A percentile compares a stretch with the other conserved stretches of the same genome.
Evolutionary conservation across 2,113 vertebrate genomes (phyloP).

Genomic region (Oncorhynchus kisutch): DNA sequence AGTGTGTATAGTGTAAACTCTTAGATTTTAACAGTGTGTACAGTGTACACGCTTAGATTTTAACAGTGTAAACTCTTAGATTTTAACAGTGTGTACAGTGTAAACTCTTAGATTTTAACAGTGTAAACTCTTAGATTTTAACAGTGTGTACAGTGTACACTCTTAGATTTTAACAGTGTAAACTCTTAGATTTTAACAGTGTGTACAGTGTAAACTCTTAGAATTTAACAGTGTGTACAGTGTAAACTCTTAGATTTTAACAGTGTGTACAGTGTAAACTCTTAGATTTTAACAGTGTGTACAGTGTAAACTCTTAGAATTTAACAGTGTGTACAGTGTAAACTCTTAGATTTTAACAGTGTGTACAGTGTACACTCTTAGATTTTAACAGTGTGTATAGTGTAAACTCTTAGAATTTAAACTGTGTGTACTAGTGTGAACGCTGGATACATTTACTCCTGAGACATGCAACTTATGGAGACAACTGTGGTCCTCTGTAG

Average conservation of each 20-base stretch:
- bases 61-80: too few species aligned
- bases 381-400: neutral
- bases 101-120: neutral
- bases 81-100: slow-evolving; percentile 4
- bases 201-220: too few species aligned
- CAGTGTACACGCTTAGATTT: too few species aligned
- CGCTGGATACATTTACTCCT: too few species aligned
- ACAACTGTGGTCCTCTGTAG: neutral
- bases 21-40: too few species aligned
- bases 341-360: neutral
- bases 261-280: too few species aligned
- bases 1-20: too few species aligned
- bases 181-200: neutral
- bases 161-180: too few species aligned
- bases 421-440: neutral
- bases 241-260: neutral
- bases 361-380: neutral
- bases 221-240: neutral
- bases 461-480: too few species aligned
- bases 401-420: neutral
- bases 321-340: too few species aligned
- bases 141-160: neutral
- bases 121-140: neutral
- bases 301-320: neutral
- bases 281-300: neutral